These are phyloP conservation scores for Sinohyriopsis cumingii DNA, from an alignment of 2,888 invertebrate species.

Conservation along the genomic window DNA sequence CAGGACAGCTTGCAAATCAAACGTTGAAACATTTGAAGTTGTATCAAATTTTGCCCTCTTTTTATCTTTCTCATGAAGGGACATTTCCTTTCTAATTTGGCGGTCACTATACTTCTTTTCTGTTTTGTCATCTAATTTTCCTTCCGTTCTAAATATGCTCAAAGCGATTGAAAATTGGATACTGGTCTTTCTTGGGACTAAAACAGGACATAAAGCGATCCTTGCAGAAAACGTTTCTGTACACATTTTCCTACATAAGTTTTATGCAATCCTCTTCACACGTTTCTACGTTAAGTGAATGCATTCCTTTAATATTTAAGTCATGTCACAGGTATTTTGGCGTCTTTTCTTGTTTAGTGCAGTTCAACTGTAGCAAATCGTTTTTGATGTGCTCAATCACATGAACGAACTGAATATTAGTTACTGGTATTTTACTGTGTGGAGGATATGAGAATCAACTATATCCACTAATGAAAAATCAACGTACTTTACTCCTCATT, in stretches of 20 bases:
- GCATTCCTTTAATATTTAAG: too few relatives aligned
- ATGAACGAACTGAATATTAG: background rate
- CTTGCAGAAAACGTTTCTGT: constrained; percentile 11
- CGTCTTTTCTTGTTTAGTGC: background rate
- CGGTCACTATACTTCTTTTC: constrained; percentile 10
- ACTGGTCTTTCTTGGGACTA: constrained; percentile 22
- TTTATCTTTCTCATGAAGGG: constrained; percentile 11
- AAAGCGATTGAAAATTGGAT: constrained; percentile 9
- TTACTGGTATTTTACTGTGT: constrained; percentile 7
- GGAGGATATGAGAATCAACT: constrained; percentile 1
- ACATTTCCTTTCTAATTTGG: constrained; percentile 8
- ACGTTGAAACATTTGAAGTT: constrained; percentile 11
- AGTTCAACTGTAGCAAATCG: background rate
- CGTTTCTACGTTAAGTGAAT: too few relatives aligned
- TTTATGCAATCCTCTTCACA: background rate
- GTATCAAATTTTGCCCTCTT: constrained; percentile 3
- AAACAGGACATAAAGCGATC: constrained; percentile 13
- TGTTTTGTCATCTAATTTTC: constrained; percentile 3
- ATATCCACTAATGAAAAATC: constrained; percentile 4
- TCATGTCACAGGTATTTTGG: background rate
- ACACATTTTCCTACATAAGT: constrained; percentile 8
- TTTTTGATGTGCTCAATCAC: background rate
- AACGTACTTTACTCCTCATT: constrained; percentile 5
- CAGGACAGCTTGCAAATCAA: constrained; percentile 21
- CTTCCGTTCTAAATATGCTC: constrained; percentile 1